phyloP scores from a whole-genome alignment of 2,113 vertebrate genomes.

The Xenus cinereus region DNA sequence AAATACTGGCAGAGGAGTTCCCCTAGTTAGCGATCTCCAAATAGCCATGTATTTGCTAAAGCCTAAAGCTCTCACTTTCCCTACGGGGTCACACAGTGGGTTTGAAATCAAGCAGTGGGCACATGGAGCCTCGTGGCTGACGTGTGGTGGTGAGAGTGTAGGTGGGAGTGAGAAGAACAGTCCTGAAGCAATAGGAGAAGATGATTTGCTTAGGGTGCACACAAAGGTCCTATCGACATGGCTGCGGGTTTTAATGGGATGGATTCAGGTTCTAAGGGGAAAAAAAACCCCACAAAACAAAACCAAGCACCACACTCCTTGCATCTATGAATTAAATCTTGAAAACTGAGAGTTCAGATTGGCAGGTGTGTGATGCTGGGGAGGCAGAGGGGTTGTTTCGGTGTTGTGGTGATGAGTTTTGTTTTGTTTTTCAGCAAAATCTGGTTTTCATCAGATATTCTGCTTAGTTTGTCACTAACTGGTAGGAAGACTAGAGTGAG shows the following conservation, averaged over 20 bases:
- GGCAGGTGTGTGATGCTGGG: neutral
- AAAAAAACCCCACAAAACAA: neutral
- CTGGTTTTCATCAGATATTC: neutral
- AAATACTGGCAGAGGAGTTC: neutral
- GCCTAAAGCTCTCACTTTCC: neutral
- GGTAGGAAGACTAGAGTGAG: neutral
- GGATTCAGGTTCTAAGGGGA: accelerated
- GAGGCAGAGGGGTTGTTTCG: neutral
- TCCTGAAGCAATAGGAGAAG: neutral
- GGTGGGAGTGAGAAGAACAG: neutral
- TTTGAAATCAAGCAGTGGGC: neutral
- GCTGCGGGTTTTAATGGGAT: neutral
- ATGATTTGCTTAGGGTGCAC: neutral
- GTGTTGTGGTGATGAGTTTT: neutral
- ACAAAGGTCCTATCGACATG: accelerated
- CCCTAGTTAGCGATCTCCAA: neutral
- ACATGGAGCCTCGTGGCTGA: accelerated
- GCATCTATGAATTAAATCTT: neutral
- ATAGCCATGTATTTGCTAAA: neutral
- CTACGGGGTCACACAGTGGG: accelerated
- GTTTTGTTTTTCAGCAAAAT: neutral
- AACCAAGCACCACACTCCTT: neutral
- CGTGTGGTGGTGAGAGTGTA: neutral
- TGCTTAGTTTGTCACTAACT: neutral
- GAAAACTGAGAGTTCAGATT: accelerated